Conservation (phyloP, 2,888 invertebrate species). For the Blomia tropicalis region DNA sequence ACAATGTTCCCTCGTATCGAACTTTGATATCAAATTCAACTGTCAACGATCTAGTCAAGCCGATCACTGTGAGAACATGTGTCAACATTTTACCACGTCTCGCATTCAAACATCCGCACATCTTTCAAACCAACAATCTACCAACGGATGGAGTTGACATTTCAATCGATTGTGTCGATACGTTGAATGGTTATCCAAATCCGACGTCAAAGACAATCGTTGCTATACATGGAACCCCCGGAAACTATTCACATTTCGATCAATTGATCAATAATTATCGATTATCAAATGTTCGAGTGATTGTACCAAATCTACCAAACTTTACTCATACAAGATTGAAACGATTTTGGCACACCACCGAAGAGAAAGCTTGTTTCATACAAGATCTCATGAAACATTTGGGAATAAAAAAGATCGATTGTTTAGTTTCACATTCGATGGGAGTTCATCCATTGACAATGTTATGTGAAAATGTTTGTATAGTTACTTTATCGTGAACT, state of each 20-base stretch:
- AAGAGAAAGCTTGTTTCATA: conserved; percentile 12
- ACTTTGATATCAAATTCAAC: too few relatives aligned
- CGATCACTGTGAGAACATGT: background rate
- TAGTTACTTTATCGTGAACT: too few relatives aligned
- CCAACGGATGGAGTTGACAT: conserved; percentile 13
- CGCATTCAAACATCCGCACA: background rate
- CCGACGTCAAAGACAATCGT: background rate
- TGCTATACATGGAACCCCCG: conserved; percentile 4
- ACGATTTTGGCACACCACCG: conserved; percentile 20
- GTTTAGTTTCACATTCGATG: conserved; percentile 20
- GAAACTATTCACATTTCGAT: background rate
- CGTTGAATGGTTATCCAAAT: background rate
- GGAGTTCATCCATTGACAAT: conserved; percentile 17
- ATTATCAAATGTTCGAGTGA: conserved; percentile 28
- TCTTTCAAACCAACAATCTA: background rate
- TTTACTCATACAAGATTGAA: conserved; percentile 17
- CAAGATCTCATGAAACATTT: conserved; percentile 11
- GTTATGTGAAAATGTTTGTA: conserved; percentile 15
- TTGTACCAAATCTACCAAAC: conserved; percentile 22
- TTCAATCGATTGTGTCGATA: background rate
- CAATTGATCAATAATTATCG: background rate
- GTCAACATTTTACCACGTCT: background rate
- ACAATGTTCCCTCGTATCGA: too few relatives aligned
- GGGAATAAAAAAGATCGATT: conserved; percentile 13
- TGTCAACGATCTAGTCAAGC: background rate